Evolutionary conservation across 2,113 vertebrate species (phyloP), one percentile per base, ranked within the genome.

Genomic region (Osmerus eperlanus): DNA sequence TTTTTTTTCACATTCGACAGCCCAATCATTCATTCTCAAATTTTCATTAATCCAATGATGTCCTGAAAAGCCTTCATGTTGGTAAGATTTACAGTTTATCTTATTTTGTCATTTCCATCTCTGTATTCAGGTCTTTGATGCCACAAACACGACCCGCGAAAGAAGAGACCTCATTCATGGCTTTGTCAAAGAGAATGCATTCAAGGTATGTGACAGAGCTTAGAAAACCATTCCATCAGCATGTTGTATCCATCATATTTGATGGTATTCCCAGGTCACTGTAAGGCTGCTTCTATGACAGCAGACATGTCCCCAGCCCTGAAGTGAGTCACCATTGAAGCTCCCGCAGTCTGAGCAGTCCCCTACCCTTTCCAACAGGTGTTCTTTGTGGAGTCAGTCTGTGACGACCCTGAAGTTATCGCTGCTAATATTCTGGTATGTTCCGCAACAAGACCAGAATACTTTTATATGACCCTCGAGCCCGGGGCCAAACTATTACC

Each of bases 331-430:
- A 32, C 28, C 32, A 32, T 9, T 64, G 18, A 32, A 32, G 18
- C 6, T 36, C 16, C 14, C 62, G 0, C 62, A n/a, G 60, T 51
- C 54, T 52, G 2, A 5, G 6, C 6, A 62, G 59, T 19, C 68
- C 51, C 79, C 66, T 23, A 77, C 51, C 79, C 66, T 28, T 78
- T 1, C 68, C 75, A 61, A 76, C 78, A 99, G 97, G 96, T 98
- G 67, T 99, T 99, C 85, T 99, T 99, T 67, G 96, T 98, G 90
- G 97, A 98, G 86, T 99, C 97, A 0, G 96, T 98, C 65, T 99
- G 97, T 73, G 96, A 98, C 2, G 97, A 98, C 87, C 97, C 97
- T 0, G 96, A 98, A 62, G 95, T 99, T 80, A 99, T 98, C 21
- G 97, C 97, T 89, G 95, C 96, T 69, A 99, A 98, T 64, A 98